Percentiles rank a stretch among this genome's conserved stretches.
Conservation (phyloP, 2,888 invertebrate genomes). For the Troilus luridus region DNA sequence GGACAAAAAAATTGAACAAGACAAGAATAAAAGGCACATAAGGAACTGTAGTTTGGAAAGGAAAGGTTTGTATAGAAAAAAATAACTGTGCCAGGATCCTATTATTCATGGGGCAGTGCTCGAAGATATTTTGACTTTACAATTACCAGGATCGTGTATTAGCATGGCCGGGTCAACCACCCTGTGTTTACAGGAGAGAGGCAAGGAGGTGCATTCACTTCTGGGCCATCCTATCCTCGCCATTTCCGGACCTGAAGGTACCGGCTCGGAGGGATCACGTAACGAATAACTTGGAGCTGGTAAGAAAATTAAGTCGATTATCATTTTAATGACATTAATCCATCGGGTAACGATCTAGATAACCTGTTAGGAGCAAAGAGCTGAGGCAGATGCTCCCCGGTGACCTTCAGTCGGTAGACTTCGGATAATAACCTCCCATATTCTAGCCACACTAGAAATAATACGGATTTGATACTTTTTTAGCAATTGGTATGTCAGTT, state of each 20-base stretch:
- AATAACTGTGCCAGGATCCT: constrained; percentile 21
- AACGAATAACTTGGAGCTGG: not conserved
- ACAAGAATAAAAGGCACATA: not conserved
- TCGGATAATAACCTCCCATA: too few relatives aligned
- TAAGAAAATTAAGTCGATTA: not conserved
- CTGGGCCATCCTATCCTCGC: not conserved
- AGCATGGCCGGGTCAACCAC: not conserved
- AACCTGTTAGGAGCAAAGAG: not conserved
- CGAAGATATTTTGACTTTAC: constrained; percentile 44
- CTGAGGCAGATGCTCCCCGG: not conserved
- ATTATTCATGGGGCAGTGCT: not conserved
- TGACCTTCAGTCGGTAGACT: not conserved
- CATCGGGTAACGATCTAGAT: not conserved
- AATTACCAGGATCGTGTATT: not conserved
- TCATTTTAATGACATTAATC: constrained; percentile 8
- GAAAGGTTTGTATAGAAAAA: not conserved
- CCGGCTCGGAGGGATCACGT: not conserved
- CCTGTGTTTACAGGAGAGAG: constrained; percentile 5
- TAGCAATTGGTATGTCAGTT: too few relatives aligned
- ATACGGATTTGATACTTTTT: too few relatives aligned
- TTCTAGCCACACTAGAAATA: too few relatives aligned
- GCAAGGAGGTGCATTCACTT: not conserved
- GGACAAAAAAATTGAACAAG: not conserved
- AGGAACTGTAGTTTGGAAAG: not conserved
- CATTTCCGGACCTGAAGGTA: too few relatives aligned